A percentile compares a stretch with the other conserved stretches of the same genome.
Evolutionary conservation across 2,797 vertebrate genomes (phyloP).

Genomic region (Syngnathus acus): DNA sequence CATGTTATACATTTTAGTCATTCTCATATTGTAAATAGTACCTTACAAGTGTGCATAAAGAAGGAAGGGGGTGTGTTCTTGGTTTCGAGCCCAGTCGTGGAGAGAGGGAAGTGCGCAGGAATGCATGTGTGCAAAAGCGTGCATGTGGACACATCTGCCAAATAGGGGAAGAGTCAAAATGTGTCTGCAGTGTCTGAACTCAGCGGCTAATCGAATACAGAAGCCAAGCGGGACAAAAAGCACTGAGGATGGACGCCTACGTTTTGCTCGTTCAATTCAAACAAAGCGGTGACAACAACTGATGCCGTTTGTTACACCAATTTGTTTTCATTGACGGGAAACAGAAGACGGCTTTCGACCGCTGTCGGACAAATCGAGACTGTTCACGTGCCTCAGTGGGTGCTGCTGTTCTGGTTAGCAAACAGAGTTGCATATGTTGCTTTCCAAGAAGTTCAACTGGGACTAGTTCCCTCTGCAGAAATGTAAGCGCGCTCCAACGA

Average conservation of each 20-base stretch:
- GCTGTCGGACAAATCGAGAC: not conserved
- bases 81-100: not conserved
- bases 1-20: not conserved
- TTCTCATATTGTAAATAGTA: not conserved
- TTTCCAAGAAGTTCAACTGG: no score
- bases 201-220: not conserved
- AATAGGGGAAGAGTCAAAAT: constrained; percentile 1
- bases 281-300: not conserved
- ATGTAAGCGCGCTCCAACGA: not conserved
- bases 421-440: not conserved
- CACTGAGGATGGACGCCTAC: not conserved
- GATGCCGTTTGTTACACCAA: not conserved
- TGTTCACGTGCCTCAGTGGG: not conserved
- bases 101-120: not conserved
- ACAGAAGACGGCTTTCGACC: not conserved
- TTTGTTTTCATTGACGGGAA: not conserved
- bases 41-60: not conserved
- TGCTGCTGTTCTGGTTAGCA: not conserved
- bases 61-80: not conserved
- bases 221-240: not conserved
- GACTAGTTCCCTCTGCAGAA: not conserved
- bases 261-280: not conserved
- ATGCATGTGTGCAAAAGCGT: not conserved
- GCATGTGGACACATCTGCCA: not conserved
- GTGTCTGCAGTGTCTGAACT: not conserved